phyloP scores from a whole-genome alignment of 2,888 invertebrate genomes.

The Timandra comae region DNA sequence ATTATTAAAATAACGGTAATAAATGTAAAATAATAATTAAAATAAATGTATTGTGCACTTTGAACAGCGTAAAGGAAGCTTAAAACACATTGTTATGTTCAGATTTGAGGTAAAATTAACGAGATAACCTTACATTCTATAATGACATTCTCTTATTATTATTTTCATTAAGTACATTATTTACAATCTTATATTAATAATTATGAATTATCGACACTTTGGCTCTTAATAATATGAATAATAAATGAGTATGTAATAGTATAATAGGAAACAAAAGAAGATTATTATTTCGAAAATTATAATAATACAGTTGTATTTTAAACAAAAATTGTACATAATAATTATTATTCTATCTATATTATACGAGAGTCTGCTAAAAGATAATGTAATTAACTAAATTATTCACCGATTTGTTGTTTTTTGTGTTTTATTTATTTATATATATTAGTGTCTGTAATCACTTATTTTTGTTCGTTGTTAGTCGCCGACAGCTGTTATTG shows the following conservation, averaged over 20 bases:
- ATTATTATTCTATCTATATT: constrained; percentile 52
- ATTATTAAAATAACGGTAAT: constrained; percentile 18
- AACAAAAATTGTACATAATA: constrained; percentile 48
- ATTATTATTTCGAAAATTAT: constrained; percentile 46
- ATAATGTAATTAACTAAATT: constrained; percentile 43
- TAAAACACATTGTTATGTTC: constrained; percentile 29
- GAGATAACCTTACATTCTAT: constrained; percentile 38
- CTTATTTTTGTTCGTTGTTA: constrained; percentile 63
- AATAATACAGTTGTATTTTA: constrained; percentile 22
- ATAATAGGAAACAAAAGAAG: constrained; percentile 38
- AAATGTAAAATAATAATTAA: constrained; percentile 26
- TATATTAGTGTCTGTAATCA: constrained; percentile 56
- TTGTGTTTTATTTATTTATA: constrained; percentile 29
- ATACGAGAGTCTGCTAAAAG: constrained; percentile 46
- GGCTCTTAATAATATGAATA: constrained; percentile 48
- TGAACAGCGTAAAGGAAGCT: constrained; percentile 42
- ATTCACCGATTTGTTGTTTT: too few relatives aligned
- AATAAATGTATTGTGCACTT: constrained; percentile 44
- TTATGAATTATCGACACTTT: constrained; percentile 58
- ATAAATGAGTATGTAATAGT: constrained; percentile 57
- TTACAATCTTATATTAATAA: constrained; percentile 47
- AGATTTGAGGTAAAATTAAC: constrained; percentile 59
- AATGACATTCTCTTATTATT: constrained; percentile 56
- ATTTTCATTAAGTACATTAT: constrained; percentile 44
- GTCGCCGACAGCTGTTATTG: constrained; percentile 51